Conservation (phyloP, 1,140 invertebrate species). For the Pissodes strobi region DNA sequence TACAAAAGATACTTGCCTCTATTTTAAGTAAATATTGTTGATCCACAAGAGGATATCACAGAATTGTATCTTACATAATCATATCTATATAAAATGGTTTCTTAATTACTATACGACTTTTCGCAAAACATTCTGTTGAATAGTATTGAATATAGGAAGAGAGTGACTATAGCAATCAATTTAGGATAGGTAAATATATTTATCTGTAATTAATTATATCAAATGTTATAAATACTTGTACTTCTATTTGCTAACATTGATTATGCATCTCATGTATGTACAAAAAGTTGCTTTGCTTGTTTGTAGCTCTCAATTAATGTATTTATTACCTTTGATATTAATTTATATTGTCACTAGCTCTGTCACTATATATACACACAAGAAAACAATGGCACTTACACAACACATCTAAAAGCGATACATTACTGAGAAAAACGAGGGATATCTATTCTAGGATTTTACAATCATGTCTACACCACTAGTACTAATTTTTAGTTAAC, state of each 20-base stretch:
- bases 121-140: too few relatives aligned
- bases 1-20: conserved; percentile 46
- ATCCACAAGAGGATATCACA: conserved; percentile 45
- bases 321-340: too few relatives aligned
- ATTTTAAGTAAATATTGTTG: conserved; percentile 41
- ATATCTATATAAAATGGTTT: conserved; percentile 19
- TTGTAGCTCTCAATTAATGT: too few relatives aligned
- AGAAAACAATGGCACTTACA: background rate
- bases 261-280: background rate
- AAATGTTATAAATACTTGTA: background rate
- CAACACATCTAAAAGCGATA: background rate
- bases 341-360: too few relatives aligned
- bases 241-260: background rate
- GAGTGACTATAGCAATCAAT: background rate
- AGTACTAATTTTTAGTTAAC: background rate
- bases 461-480: background rate
- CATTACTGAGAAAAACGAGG: background rate
- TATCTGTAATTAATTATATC: background rate
- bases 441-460: background rate
- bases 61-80: conserved; percentile 43
- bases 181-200: background rate
- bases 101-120: too few relatives aligned
- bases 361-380: background rate
- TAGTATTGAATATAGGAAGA: too few relatives aligned
- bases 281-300: background rate